Base-by-base conservation (phyloP, 2,888 invertebrate species). In the Tenthredo mesomela region DNA sequence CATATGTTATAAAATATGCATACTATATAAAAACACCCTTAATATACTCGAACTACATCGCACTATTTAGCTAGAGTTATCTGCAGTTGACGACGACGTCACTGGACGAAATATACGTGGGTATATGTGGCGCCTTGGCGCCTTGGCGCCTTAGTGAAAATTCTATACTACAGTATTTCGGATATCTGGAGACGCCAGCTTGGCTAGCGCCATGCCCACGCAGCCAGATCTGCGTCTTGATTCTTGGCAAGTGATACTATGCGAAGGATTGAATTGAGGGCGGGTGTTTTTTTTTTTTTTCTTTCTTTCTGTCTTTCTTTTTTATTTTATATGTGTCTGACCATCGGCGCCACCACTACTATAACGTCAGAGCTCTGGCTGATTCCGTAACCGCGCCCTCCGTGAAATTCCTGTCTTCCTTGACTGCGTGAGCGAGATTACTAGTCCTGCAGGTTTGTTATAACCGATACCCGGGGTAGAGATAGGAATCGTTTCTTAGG, bases 181-280 rank as follows among this genome's bases (percentile, higher is more conserved):
- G 37, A 80, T 58, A 80, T 58, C 25, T 50, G 40, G 37, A 80
- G 80, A 80, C 80, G 80, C 80, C 80, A 80, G 80, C 15, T 80
- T 61, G 80, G 80, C 80, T 80, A 80, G 80, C 37, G 21, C 33
- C 80, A 50, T 80, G 80, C 80, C 80, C 80, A 80, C 80, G 80
- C 80, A 80, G 80, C 58, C 80, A 61, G 80, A 50, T 80, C 61
- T 80, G 58, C 80, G 80, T 80, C 80, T 80, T 40, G 80, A 80
- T 80, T 80, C 50, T 80, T 80, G 80, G 80, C 80, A 80, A 80
- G 80, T 80, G 80, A 58, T 61, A 50, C 58, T 80, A 50, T 61
- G 50, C 58, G 80, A 61, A 80, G 80, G 80, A 80, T 80, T 58
- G 80, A 80, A 80, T 80, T 61, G 80, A 80, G 80, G 80, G 21